Evolutionary conservation across 2,797 vertebrate genomes (phyloP), one percentile per base, ranked within the genome.

Genomic region (Liasis olivaceus): DNA sequence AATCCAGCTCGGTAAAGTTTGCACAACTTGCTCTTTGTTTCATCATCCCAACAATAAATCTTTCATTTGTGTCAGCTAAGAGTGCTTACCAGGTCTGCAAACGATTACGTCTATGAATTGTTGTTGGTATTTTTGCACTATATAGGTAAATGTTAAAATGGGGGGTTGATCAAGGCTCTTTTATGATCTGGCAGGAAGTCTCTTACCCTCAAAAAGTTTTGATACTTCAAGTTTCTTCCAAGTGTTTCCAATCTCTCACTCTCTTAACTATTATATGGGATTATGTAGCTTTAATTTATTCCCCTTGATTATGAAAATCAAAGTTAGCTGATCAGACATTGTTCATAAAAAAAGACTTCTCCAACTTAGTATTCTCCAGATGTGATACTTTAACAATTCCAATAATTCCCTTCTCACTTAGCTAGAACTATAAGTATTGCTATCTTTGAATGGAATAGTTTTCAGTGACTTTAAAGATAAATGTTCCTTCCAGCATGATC

Each of bases 21-120:
- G 97, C 97, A 97, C 97, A 97, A 97, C 97, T 90, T 97, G 97
- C 95, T 97, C 97, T 97, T 97, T 98, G 97, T 97, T 97, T 97
- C 96, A 96, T 95, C 94, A 94, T 96, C 97, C 95, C 95, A 97
- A 97, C 97, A 97, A 96, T 98, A 97, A 98, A 98, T 98, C 97
- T 98, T 97, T 97, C 95, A 95, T 95, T 94, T 59, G 95, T 97
- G 97, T 97, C 97, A 96, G 94, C 96, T 95, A 93, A 97, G 91
- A 96, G 96, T 97, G 96, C 97, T 97, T 96, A 95, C 85, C 87
- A 89, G 95, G 97, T 97, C 98, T 98, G 98, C 95, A 98, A 98
- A 96, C 97, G 97, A 98, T 98, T 98, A 98, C 93, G 90, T 95
- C 92, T 51, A 94, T 93, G 96, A 97, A 96, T 96, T 92, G 95